These are phyloP conservation scores for Hypothenemus hampei DNA, from an alignment of 1,140 invertebrate species.

Conservation along the genomic window DNA sequence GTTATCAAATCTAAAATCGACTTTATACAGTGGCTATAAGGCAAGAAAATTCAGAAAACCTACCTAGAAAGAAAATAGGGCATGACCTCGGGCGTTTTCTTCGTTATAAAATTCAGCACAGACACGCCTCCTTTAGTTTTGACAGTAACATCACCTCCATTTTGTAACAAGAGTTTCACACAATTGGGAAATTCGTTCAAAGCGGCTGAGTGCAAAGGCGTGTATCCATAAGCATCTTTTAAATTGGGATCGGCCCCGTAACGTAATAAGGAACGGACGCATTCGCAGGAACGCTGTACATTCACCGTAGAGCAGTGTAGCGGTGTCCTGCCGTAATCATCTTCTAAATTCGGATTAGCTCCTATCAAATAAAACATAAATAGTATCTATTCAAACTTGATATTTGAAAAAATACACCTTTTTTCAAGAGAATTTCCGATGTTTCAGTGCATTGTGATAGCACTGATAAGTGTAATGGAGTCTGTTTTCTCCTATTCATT, in stretches of 20 bases:
- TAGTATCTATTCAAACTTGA: too few relatives aligned
- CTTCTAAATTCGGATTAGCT: slow-evolving; percentile 58
- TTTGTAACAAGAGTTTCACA: slow-evolving; percentile 66
- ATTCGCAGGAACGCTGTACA: slow-evolving; percentile 65
- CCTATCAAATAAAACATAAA: slow-evolving; percentile 4
- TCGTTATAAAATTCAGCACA: slow-evolving; percentile 72
- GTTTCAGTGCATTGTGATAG: slow-evolving; percentile 69
- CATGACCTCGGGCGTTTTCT: slow-evolving; percentile 73
- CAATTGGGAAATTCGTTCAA: slow-evolving; percentile 75
- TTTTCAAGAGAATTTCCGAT: slow-evolving; percentile 59
- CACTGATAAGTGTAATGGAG: slow-evolving; percentile 71
- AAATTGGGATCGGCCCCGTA: slow-evolving; percentile 72
- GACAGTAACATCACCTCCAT: slow-evolving; percentile 76
- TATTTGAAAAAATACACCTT: slow-evolving; percentile 31
- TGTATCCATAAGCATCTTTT: slow-evolving; percentile 73
- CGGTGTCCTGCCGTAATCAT: slow-evolving; percentile 67
- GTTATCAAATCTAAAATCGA: slow-evolving; percentile 58
- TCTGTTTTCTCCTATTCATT: slow-evolving; percentile 67
- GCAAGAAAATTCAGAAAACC: not conserved
- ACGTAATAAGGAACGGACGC: slow-evolving; percentile 59
- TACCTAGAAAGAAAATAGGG: slow-evolving; percentile 55
- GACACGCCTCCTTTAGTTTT: slow-evolving; percentile 75
- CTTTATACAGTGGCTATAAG: too few relatives aligned
- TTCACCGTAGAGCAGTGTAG: slow-evolving; percentile 75
- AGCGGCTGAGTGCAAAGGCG: slow-evolving; percentile 75